Evolutionary conservation across 2,113 vertebrate species (phyloP).

Genomic region (Gracilinanus agilis): DNA sequence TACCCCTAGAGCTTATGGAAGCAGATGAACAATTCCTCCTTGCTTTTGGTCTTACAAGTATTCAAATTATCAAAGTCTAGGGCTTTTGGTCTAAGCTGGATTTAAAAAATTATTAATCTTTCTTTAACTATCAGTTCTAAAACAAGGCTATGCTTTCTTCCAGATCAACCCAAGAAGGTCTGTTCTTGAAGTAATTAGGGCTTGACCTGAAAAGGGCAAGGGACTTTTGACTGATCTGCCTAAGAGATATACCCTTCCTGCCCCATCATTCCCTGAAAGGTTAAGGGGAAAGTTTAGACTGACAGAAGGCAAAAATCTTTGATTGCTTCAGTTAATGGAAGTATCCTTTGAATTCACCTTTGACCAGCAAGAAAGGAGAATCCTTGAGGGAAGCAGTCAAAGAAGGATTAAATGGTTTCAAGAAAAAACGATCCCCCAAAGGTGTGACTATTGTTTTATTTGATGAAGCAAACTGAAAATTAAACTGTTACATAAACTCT

Average conservation of each 20-base stretch:
- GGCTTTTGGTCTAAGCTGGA: neutral
- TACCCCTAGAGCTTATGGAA: neutral
- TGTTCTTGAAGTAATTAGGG: neutral
- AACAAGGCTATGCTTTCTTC: neutral
- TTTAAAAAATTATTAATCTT: neutral
- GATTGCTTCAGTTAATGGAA: neutral
- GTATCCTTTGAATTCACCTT: neutral
- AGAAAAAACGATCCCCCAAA: neutral
- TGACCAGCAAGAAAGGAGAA: neutral
- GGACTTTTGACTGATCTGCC: neutral
- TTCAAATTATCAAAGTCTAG: neutral
- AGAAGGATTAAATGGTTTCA: neutral
- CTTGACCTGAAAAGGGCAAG: too few relatives aligned
- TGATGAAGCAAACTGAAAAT: neutral
- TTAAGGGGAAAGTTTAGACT: neutral
- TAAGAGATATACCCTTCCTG: neutral
- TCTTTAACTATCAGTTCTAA: neutral
- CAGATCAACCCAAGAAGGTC: neutral
- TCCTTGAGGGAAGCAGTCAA: neutral
- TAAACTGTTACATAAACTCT: neutral
- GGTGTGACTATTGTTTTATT: neutral
- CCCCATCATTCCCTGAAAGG: neutral
- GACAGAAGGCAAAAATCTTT: neutral
- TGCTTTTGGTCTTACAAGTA: neutral
- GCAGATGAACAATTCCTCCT: neutral